A percentile compares a stretch with the other conserved stretches of the same genome.
Evolutionary conservation across 2,113 vertebrate species (phyloP).

Genomic region (Odobenus rosmarus): DNA sequence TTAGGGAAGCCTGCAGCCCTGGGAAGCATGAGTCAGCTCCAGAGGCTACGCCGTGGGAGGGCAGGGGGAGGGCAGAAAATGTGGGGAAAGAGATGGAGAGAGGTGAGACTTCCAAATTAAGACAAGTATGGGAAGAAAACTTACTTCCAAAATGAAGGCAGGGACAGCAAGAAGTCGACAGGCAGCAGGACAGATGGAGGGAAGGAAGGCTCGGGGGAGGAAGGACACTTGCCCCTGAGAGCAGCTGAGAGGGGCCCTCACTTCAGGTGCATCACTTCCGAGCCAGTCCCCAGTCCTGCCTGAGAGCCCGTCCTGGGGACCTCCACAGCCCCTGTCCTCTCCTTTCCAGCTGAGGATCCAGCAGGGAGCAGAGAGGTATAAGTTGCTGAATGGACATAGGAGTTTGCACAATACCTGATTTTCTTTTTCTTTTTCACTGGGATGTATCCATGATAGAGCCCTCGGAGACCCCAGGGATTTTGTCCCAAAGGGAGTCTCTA

Average conservation of each 20-base stretch:
- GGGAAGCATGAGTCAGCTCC: not conserved
- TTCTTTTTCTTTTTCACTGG: not conserved
- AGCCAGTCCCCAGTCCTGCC: too few species aligned
- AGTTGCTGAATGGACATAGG: not conserved
- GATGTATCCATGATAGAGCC: not conserved
- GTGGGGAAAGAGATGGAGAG: not conserved
- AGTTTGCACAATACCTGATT: not conserved
- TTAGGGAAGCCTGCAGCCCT: not conserved
- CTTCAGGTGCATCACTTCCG: not conserved
- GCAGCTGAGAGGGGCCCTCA: not conserved
- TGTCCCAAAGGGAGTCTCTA: not conserved
- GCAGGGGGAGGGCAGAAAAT: not conserved
- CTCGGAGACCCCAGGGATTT: not conserved
- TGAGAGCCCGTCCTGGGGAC: not conserved
- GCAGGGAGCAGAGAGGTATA: not conserved
- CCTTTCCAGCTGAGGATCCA: not conserved
- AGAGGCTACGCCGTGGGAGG: fast-evolving
- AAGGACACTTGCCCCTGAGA: not conserved
- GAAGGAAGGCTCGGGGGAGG: not conserved
- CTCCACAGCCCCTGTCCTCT: not conserved
- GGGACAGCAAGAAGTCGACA: not conserved
- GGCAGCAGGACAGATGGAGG: not conserved
- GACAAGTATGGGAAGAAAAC: not conserved
- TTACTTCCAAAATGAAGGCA: not conserved
- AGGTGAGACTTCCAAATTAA: not conserved